These are phyloP conservation scores for Plodia interpunctella DNA, from an alignment of 1,140 invertebrate species.

Conservation along the genomic window DNA sequence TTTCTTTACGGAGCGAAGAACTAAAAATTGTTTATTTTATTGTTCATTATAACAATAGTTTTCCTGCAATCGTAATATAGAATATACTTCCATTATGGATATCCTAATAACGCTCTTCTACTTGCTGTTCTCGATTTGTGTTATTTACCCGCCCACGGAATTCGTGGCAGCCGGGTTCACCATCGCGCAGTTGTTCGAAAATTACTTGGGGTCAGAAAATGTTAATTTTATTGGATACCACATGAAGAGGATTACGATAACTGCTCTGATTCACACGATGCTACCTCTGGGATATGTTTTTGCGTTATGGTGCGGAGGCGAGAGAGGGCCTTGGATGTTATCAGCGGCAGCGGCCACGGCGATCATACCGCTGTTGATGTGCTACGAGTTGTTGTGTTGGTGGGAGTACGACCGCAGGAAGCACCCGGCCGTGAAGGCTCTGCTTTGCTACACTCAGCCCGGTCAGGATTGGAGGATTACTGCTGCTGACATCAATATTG, in stretches of 20 bases:
- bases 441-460: constrained; percentile 81
- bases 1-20: too few relatives aligned
- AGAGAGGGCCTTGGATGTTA: constrained; percentile 51
- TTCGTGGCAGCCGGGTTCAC: constrained; percentile 86
- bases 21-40: too few relatives aligned
- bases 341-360: constrained; percentile 46
- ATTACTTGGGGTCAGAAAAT: constrained; percentile 82
- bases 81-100: constrained; percentile 42
- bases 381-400: constrained; percentile 80
- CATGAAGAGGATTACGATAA: constrained; percentile 81
- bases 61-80: neutral
- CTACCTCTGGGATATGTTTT: constrained; percentile 84
- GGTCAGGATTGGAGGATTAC: constrained; percentile 82
- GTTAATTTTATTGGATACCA: constrained; percentile 85
- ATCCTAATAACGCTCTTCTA: constrained; percentile 83
- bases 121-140: constrained; percentile 81
- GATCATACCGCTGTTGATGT: constrained; percentile 46
- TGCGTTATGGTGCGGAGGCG: constrained; percentile 49
- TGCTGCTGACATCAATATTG: constrained; percentile 85
- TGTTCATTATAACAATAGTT: too few relatives aligned
- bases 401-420: constrained; percentile 81
- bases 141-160: constrained; percentile 86
- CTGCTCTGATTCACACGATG: constrained; percentile 81
- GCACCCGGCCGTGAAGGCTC: constrained; percentile 85
- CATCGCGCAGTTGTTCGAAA: constrained; percentile 81